Evolutionary conservation across 2,797 vertebrate genomes (phyloP), one percentile per base, ranked within the genome.

Genomic region (Limosa lapponica): DNA sequence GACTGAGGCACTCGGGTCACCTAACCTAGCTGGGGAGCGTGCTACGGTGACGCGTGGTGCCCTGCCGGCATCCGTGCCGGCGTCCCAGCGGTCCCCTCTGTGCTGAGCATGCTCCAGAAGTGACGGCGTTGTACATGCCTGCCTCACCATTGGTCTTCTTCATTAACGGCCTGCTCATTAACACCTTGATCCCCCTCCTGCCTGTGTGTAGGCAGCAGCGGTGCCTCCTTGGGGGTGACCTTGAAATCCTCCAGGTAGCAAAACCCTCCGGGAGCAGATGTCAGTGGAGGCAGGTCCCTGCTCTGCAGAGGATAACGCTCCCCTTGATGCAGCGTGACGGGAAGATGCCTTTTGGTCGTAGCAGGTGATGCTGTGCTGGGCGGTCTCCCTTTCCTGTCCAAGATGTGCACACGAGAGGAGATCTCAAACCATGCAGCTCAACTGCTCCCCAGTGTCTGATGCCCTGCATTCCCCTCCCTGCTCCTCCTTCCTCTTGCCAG

Each of bases 351-450:
- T 73, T 62, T 3, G 25, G 62, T 22, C 0, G 0, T 16, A 69
- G 72, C 41, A 36, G 6, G 58, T 72, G 75, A 7, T 4, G 7
- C n/a, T 1, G 1, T 30, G 41, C 8, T 1, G 3, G 58, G 49
- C 13, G 1, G 11, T 54, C 24, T n/a, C 15, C 16, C 23, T 61
- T 12, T 65, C 43, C 57, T 12, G 0, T 17, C 44, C 2, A 6
- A 54, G 54, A 32, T 20, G 59, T 27, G 43, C 17, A 16, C 5
- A 1, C 4, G 7, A 34, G 79, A 95, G 79, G 69, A 90, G 79
- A 64, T 81, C 85, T 96, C 91, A 96, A 96, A 69, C 77, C 17
- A 85, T 90, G 73, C 86, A 96, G 93, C 93, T 43, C 84, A 78
- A 74, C 89, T 85, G 74, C 92, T 93, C 82, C 66, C 83, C 67